These are phyloP conservation scores for Bubo bubo DNA, from an alignment of 2,113 vertebrate species.

Conservation along the genomic window DNA sequence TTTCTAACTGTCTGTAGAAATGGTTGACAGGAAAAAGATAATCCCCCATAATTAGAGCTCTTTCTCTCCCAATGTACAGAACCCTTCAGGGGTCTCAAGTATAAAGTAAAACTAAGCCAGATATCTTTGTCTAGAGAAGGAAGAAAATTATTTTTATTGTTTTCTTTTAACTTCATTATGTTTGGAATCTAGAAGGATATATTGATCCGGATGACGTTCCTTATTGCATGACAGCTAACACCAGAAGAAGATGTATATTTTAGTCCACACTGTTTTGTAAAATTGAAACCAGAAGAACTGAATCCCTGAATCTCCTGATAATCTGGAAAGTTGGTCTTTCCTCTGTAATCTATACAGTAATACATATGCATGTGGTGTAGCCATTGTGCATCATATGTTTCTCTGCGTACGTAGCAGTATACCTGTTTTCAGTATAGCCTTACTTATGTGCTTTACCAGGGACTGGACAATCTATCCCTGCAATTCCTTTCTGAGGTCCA, in stretches of 20 bases:
- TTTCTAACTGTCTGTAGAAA: not conserved
- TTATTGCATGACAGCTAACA: not conserved
- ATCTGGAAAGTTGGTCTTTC: not conserved
- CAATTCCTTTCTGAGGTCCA: not conserved
- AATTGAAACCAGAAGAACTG: not conserved
- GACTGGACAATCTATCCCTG: not conserved
- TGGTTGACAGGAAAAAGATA: not conserved
- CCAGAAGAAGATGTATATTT: not conserved
- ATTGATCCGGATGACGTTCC: not conserved
- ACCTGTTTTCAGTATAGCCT: not conserved
- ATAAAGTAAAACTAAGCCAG: not conserved
- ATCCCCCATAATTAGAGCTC: not conserved
- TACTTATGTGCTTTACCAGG: not conserved
- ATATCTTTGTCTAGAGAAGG: not conserved
- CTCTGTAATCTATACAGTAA: not conserved
- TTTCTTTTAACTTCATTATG: not conserved
- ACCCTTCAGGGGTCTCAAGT: not conserved
- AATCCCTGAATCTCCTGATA: not conserved
- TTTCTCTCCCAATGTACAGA: not conserved
- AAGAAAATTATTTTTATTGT: not conserved
- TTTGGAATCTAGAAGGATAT: not conserved
- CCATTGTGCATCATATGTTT: not conserved
- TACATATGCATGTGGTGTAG: not conserved
- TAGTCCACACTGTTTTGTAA: not conserved
- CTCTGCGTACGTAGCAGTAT: not conserved